Conservation (phyloP, 2,797 vertebrate species). For the Lycodopsis pacificus region DNA sequence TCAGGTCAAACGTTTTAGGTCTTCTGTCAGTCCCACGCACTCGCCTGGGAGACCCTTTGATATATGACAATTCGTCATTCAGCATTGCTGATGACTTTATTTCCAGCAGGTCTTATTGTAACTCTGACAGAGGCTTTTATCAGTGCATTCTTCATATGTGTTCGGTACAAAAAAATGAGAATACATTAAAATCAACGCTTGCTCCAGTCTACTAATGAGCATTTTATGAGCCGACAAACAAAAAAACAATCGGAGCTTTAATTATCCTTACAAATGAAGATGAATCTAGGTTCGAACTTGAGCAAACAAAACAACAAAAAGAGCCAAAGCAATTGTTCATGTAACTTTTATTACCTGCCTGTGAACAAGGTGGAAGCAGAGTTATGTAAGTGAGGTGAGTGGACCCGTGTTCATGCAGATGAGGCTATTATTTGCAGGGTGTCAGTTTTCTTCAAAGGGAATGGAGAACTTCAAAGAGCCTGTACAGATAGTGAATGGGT, state of each 20-base stretch:
- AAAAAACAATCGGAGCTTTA: constrained; percentile 35
- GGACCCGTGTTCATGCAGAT: constrained; percentile 55
- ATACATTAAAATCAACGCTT: constrained; percentile 17
- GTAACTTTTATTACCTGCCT: constrained; percentile 43
- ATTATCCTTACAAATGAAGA: constrained; percentile 59
- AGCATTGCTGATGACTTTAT: not conserved
- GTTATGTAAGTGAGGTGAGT: constrained; percentile 43
- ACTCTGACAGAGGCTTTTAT: not conserved
- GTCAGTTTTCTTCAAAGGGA: constrained; percentile 72
- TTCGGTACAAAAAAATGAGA: constrained; percentile 22
- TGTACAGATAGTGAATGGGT: constrained; percentile 43
- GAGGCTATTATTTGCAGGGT: constrained; percentile 50
- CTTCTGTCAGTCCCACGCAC: too few species aligned
- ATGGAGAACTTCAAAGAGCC: constrained; percentile 61
- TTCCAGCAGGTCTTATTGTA: constrained; percentile 1
- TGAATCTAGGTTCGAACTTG: constrained; percentile 43
- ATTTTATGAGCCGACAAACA: constrained; percentile 3
- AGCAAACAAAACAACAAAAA: constrained; percentile 45
- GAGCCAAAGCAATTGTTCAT: constrained; percentile 27
- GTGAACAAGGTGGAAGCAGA: constrained; percentile 49
- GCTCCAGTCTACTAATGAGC: constrained; percentile 30
- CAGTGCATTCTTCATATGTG: constrained; percentile 1
- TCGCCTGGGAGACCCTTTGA: too few species aligned
- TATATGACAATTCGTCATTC: too few species aligned
- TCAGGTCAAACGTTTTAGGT: too few species aligned